Base-by-base conservation (phyloP, 2,797 vertebrate species). In the Tokudaia muenninki region DNA sequence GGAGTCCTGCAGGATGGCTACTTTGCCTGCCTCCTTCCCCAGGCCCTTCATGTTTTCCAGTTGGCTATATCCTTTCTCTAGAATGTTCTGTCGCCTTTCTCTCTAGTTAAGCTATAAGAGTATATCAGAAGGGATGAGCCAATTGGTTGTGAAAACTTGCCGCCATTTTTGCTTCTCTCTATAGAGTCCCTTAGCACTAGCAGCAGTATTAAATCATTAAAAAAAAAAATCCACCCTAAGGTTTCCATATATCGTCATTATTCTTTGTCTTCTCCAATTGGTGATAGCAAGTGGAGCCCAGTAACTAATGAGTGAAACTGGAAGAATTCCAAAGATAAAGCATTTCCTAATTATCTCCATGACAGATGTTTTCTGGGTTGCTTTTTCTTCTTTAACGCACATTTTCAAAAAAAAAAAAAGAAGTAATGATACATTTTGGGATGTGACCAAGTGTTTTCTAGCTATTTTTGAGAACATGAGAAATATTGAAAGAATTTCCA, bases 401-500 rank as follows among this genome's bases (percentile, higher is more conserved):
- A 55, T 80, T 91, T 97, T 79, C 4, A 26, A 11, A 87, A 95
- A 88, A 92, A 16, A 52, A 19, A n/a, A 63, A 22, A n/a, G n/a
- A 59, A 59, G 7, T 21, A 94, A 55, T 63, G 44, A 81, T 55
- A 21, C 74, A 84, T 81, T 94, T 55, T 82, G 24, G 31, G 78
- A 82, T 65, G 11, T 89, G 65, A 90, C 50, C 81, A 93, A 94
- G 37, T 82, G 87, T 93, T 97, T 97, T 59, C 79, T 0, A 52
- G 86, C 75, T 80, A 82, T 80, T 79, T 87, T 96, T 97, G 90
- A 98, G 95, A 98, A 47, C 3, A 92, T 90, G 75, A 87, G 3
- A 61, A 90, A 80, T 94, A 34, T 94, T 97, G 96, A 96, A 97
- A 93, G 94, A 88, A 87, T 97, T 97, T 97, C 95, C 93, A 96